Evolutionary conservation across 2,888 invertebrate genomes (phyloP).

Genomic region (Dryobota labecula): DNA sequence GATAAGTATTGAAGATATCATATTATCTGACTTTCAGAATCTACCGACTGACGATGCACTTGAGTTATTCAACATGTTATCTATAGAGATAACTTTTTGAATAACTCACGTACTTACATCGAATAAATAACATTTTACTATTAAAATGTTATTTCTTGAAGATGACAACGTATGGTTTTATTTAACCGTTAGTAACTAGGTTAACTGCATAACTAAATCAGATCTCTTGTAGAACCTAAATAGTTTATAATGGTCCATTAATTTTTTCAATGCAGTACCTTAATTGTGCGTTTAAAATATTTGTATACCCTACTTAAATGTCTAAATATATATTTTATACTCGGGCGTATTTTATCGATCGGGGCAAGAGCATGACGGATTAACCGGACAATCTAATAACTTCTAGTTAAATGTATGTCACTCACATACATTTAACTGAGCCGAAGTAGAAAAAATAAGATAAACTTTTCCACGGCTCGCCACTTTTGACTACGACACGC

Average conservation of each 20-base stretch:
- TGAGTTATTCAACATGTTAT: slow-evolving; percentile 21
- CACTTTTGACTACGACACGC: neutral
- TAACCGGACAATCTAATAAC: slow-evolving; percentile 32
- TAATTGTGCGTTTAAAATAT: slow-evolving; percentile 2
- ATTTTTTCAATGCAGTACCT: neutral
- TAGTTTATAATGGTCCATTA: neutral
- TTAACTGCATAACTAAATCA: slow-evolving; percentile 20
- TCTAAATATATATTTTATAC: slow-evolving; percentile 1
- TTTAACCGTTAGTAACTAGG: slow-evolving; percentile 1
- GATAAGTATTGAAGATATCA: slow-evolving; percentile 42
- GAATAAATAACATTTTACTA: no score
- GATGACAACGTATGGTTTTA: neutral
- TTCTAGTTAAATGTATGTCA: no score
- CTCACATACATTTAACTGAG: slow-evolving; percentile 31
- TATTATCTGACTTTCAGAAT: slow-evolving; percentile 46
- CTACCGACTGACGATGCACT: slow-evolving; percentile 28
- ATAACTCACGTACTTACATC: no score
- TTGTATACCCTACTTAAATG: slow-evolving; percentile 6
- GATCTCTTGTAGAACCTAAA: slow-evolving; percentile 31
- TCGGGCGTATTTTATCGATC: slow-evolving; percentile 14
- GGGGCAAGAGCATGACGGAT: slow-evolving; percentile 48
- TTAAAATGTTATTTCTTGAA: neutral
- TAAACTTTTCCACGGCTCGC: slow-evolving; percentile 5
- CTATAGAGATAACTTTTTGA: no score
- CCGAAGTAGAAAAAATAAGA: slow-evolving; percentile 12